Conservation (phyloP, 2,113 vertebrate genomes). For the Glareola pratincola region DNA sequence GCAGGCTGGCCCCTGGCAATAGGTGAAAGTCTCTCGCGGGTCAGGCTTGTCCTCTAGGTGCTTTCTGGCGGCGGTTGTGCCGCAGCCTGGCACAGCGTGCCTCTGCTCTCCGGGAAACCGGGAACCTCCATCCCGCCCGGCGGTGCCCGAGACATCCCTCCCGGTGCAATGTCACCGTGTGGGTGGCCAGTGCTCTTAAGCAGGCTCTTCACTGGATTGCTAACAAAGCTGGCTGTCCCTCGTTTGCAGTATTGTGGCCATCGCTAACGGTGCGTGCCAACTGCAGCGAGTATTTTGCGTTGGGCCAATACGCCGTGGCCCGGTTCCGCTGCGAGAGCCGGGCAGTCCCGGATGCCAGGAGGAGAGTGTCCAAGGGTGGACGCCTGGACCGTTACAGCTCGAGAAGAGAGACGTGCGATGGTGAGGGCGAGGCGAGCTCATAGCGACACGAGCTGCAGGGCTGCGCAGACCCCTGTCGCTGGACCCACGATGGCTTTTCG, state of each 20-base stretch:
- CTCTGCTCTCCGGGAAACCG: neutral
- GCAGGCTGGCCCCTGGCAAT: neutral
- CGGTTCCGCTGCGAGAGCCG: neutral
- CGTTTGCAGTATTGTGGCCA: neutral
- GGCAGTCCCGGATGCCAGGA: neutral
- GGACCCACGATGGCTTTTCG: neutral
- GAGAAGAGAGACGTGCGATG: neutral
- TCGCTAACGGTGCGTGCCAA: neutral
- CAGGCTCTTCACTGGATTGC: neutral
- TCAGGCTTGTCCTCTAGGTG: neutral
- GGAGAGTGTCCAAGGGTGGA: neutral
- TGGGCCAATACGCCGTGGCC: fast-evolving
- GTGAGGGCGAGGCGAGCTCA: neutral
- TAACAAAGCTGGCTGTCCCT: neutral
- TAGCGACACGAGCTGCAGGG: neutral
- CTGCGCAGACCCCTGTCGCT: neutral
- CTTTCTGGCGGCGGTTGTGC: neutral
- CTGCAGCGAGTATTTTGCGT: neutral
- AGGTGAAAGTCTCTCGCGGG: neutral
- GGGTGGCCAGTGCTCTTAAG: neutral
- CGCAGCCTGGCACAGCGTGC: neutral
- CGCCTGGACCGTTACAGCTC: neutral
- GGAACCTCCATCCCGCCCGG: neutral
- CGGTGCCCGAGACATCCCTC: fast-evolving
- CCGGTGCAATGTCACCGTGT: neutral